Conservation (phyloP, 2,113 vertebrate species). For the Progne subis region DNA sequence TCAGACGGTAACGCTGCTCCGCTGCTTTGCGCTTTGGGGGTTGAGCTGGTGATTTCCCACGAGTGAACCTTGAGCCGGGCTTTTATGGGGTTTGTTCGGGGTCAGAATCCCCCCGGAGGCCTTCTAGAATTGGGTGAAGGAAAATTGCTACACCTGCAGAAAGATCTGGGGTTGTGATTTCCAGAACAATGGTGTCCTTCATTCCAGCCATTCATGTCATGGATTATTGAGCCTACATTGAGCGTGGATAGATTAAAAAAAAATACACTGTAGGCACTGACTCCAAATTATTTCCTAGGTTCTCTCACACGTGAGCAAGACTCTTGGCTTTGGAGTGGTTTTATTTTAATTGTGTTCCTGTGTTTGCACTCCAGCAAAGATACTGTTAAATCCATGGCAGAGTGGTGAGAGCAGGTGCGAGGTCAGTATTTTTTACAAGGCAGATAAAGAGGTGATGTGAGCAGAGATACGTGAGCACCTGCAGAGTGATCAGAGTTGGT, state of each 20-base stretch:
- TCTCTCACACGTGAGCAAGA: not conserved
- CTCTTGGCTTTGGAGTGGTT: not conserved
- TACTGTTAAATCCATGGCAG: not conserved
- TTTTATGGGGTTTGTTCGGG: not conserved
- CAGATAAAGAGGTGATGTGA: not conserved
- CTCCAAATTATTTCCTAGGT: not conserved
- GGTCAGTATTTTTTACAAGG: not conserved
- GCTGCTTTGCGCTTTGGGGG: accelerated
- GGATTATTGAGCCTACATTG: not conserved
- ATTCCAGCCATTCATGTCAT: not conserved
- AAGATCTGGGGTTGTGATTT: not conserved
- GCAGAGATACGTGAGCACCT: not conserved
- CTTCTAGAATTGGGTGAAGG: not conserved
- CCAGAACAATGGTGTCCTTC: not conserved
- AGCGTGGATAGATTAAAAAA: not conserved
- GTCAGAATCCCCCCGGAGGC: not conserved
- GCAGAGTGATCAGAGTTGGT: not conserved
- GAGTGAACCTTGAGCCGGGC: not conserved
- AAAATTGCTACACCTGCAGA: not conserved
- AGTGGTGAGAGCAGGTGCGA: not conserved
- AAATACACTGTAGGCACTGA: not conserved
- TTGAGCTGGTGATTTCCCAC: not conserved
- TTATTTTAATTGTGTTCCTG: not conserved
- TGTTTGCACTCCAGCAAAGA: not conserved
- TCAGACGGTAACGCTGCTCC: constrained; percentile 85